phyloP scores from a whole-genome alignment of 2,888 invertebrate species.

The Aphelenchoides bicaudatus region DNA sequence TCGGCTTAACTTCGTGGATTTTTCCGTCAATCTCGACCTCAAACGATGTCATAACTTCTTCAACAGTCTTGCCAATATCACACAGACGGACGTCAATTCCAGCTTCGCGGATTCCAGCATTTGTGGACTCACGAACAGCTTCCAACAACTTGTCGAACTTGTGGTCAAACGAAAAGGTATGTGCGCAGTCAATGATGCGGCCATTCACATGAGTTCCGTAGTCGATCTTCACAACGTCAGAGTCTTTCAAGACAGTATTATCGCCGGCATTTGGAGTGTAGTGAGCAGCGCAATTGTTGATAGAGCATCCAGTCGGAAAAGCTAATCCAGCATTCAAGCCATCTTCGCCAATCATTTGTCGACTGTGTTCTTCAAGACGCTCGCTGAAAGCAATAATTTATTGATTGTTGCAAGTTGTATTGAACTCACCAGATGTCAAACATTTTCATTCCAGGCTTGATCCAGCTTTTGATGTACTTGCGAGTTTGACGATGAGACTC shows the following conservation, averaged over 20 bases:
- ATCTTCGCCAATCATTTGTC: conserved; percentile 86
- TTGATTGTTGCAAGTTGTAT: conserved; percentile 14
- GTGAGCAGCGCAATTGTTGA: conserved; percentile 97
- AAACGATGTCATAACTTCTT: conserved; percentile 98
- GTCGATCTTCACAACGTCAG: conserved; percentile 65
- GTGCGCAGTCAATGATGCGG: conserved; percentile 96
- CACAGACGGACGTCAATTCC: conserved; percentile 96
- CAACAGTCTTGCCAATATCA: conserved; percentile 90
- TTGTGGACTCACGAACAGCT: conserved; percentile 95
- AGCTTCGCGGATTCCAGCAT: conserved; percentile 88
- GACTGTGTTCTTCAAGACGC: conserved; percentile 84
- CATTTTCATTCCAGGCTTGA: conserved; percentile 98
- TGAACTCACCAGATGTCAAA: conserved; percentile 79
- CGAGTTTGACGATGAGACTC: conserved; percentile 96
- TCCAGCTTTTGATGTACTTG: conserved; percentile 83
- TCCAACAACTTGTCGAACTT: conserved; percentile 88
- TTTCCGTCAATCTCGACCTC: conserved; percentile 95
- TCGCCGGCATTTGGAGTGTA: conserved; percentile 99
- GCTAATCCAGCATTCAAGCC: conserved; percentile 80
- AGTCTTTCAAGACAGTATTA: conserved; percentile 83
- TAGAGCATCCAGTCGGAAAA: conserved; percentile 96
- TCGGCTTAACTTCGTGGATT: conserved; percentile 86
- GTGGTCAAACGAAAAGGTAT: conserved; percentile 91
- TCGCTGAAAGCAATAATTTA: conserved; percentile 66
- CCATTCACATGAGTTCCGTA: conserved; percentile 59